These are phyloP conservation scores for Cyphotilapia sp. DNA, from an alignment of 2,113 vertebrate genomes.

Conservation along the genomic window DNA sequence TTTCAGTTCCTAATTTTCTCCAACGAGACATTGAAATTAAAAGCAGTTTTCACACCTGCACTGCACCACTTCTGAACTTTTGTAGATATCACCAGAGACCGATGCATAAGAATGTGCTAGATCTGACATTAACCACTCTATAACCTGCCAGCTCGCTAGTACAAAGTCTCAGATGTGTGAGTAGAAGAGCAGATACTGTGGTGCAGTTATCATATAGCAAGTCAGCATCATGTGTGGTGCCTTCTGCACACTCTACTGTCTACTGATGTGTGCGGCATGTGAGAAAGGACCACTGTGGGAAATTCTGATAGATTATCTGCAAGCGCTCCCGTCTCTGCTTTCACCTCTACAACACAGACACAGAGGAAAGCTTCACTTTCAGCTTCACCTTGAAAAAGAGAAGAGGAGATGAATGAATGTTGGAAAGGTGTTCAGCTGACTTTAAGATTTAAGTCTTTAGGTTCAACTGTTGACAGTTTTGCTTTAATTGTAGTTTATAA, in stretches of 20 bases:
- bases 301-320: neutral
- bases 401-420: neutral
- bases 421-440: neutral
- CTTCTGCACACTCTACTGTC: neutral
- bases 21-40: neutral
- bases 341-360: neutral
- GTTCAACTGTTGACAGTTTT: neutral
- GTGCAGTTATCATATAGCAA: neutral
- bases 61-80: neutral
- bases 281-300: neutral
- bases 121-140: neutral
- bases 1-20: neutral
- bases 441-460: neutral
- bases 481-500: neutral
- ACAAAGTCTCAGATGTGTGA: neutral
- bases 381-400: neutral
- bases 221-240: neutral
- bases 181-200: fast-evolving
- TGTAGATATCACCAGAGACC: neutral
- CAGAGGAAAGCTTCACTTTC: neutral
- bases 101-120: neutral
- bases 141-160: neutral
- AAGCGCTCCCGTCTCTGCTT: neutral
- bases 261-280: neutral
- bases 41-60: neutral